Conservation (phyloP, 2,888 invertebrate species). For the Dilophus febrilis region DNA sequence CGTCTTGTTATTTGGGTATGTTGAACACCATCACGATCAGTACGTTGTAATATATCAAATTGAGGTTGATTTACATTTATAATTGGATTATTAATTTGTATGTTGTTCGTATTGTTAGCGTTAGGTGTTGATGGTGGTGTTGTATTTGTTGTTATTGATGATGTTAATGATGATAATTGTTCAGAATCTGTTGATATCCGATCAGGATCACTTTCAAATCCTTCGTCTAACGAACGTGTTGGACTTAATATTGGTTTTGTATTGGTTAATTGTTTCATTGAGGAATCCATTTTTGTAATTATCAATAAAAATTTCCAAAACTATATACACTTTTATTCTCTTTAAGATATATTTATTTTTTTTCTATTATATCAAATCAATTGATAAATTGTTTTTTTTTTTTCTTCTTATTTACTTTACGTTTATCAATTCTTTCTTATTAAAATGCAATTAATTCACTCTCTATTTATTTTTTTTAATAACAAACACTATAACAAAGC, state of each 20-base stretch:
- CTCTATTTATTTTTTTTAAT: too few species aligned
- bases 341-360: not conserved
- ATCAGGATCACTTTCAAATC: constrained; percentile 33
- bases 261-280: too few species aligned
- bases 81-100: constrained; percentile 12
- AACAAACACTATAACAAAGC: too few species aligned
- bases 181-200: constrained; percentile 31
- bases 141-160: constrained; percentile 8
- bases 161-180: constrained; percentile 15
- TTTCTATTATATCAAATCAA: not conserved
- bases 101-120: constrained; percentile 9
- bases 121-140: constrained; percentile 1
- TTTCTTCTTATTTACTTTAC: too few species aligned
- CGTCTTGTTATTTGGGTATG: constrained; percentile 26
- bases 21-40: constrained; percentile 17
- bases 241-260: constrained; percentile 30
- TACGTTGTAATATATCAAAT: constrained; percentile 15
- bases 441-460: too few species aligned
- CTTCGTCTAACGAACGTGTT: constrained; percentile 31
- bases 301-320: constrained; percentile 19
- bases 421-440: too few species aligned
- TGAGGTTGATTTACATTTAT: constrained; percentile 7
- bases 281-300: too few species aligned
- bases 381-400: too few species aligned
- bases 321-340: not conserved